Evolutionary conservation across 2,797 vertebrate species (phyloP), one percentile per base, ranked within the genome.

Genomic region (Gymnothorax javanicus): DNA sequence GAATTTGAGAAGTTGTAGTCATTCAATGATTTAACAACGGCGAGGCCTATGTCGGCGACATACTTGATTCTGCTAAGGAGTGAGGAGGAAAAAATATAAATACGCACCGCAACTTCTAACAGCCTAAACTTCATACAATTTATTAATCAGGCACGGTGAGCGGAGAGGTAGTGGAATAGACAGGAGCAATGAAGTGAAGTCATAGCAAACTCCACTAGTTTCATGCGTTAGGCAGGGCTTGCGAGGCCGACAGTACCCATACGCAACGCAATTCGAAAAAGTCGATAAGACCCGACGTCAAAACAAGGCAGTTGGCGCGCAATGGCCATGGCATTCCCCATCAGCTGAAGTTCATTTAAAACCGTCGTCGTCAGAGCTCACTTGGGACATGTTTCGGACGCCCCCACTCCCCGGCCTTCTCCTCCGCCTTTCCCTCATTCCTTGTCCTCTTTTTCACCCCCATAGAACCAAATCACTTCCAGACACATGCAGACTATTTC

Each of bases 381-480:
- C 50, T 81, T 17, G 77, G 52, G 77, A 81, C 17, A 54, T 81
- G 73, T 20, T 77, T 43, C 52, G 73, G 77, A 54, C 77, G 56
- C 17, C 52, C 77, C 77, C 52, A 0, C 5, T 7, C 50, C 77
- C 77, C 50, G 6, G 1, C 71, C 71, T 43, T 12, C 67, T 27
- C 11, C 69, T 25, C 27, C 33, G 5, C 73, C 11, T 77, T 77
- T 77, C 33, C 43, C 73, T 77, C 77, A 8, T 81, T 81, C 77
- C 77, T 23, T 81, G 77, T 56, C 77, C 77, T 56, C 50, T n/a
- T 81, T 54, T 81, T 81, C 77, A 81, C 77, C 77, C 77, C 77
- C 77, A 81, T 52, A 8, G 77, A 81, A 54, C 77, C 77, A 81
- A 81, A 81, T 81, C 50, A 81, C 23, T 81, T 56, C 77, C 77